A percentile compares a stretch with the other conserved stretches of the same genome.
These are phyloP conservation scores for Nudaria mundana DNA, from an alignment of 2,888 invertebrate genomes.

Conservation along the genomic window DNA sequence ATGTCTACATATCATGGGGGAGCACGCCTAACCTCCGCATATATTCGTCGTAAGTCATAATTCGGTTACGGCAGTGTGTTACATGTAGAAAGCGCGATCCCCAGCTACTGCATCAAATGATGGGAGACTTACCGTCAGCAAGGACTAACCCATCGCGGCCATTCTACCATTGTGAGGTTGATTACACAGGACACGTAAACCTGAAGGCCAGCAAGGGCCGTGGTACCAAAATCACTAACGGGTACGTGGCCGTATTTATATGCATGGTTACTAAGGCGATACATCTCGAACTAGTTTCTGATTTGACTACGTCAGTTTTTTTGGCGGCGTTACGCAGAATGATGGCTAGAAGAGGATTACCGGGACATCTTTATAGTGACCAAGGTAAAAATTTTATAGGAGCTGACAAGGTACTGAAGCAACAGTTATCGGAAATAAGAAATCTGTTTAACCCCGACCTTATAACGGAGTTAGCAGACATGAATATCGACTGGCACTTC, in stretches of 20 bases:
- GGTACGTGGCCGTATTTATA: no score
- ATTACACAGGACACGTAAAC: not conserved
- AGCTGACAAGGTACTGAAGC: not conserved
- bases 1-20: constrained; percentile 2
- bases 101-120: not conserved
- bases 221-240: no score
- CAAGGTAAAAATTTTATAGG: not conserved
- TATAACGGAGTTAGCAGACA: not conserved
- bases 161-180: not conserved
- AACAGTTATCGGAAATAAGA: not conserved
- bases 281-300: no score
- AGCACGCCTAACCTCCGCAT: constrained; percentile 1
- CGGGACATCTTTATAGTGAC: no score
- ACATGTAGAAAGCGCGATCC: not conserved
- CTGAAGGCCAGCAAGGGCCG: no score
- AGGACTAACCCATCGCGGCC: not conserved
- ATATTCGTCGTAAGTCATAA: constrained; percentile 5
- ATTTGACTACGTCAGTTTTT: no score
- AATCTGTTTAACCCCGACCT: not conserved
- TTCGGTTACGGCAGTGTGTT: not conserved
- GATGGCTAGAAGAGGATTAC: not conserved
- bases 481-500: not conserved
- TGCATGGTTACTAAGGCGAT: no score
- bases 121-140: not conserved
- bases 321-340: no score